phyloP scores from a whole-genome alignment of 2,888 invertebrate genomes.

The Athripsodes cinereus region DNA sequence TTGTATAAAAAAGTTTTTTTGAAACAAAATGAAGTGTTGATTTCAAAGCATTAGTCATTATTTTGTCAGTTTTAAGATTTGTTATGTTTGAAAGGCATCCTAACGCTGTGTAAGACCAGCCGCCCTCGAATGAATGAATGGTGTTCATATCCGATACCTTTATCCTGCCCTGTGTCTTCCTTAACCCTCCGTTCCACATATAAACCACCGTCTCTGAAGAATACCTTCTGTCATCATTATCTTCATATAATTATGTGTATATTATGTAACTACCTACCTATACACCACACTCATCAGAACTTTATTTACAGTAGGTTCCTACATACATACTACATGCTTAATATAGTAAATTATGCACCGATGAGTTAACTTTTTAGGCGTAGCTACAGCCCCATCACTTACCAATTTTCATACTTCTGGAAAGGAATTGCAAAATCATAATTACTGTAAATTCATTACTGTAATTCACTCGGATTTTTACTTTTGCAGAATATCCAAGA shows the following conservation, averaged over 20 bases:
- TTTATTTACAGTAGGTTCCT: too few species aligned
- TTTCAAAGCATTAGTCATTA: constrained; percentile 22
- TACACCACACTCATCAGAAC: too few species aligned
- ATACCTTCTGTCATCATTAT: too few species aligned
- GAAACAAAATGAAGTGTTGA: constrained; percentile 24
- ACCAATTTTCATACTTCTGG: too few species aligned
- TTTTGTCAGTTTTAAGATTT: constrained; percentile 19
- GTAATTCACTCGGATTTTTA: not conserved
- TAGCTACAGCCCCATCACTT: too few species aligned
- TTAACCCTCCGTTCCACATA: not conserved
- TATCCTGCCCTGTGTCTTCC: constrained; percentile 1
- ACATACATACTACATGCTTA: too few species aligned
- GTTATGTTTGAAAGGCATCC: constrained; percentile 18
- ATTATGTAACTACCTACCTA: too few species aligned
- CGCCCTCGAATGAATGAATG: constrained; percentile 25
- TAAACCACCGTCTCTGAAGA: constrained; percentile 17
- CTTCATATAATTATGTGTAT: too few species aligned
- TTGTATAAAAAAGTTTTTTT: constrained; percentile 7
- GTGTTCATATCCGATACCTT: constrained; percentile 10
- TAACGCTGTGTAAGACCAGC: constrained; percentile 25
- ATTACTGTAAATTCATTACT: too few species aligned
- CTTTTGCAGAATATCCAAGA: not conserved
- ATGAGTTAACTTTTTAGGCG: too few species aligned
- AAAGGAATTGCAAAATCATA: too few species aligned
- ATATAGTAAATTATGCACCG: too few species aligned